A percentile compares a stretch with the other conserved stretches of the same genome.
phyloP scores from a whole-genome alignment of 2,888 invertebrate genomes.

The Tetropium fuscum region DNA sequence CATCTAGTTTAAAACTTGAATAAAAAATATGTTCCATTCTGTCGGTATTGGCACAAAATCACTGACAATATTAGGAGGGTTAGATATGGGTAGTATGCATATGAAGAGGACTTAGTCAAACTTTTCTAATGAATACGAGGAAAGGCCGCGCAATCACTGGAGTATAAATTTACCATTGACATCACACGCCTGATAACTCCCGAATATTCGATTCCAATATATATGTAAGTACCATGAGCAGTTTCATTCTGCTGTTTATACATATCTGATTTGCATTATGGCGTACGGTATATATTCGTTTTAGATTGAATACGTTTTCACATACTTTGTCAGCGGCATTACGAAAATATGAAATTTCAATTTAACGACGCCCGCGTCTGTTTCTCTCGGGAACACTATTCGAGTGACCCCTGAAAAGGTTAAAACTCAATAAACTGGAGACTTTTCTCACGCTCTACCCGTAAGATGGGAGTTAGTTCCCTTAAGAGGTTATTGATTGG shows the following conservation, averaged over 20 bases:
- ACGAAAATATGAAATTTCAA: slow-evolving; percentile 44
- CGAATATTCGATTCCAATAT: slow-evolving; percentile 14
- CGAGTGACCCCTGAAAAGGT: slow-evolving; percentile 48
- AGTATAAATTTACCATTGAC: slow-evolving; percentile 8
- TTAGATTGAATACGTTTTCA: slow-evolving; percentile 10
- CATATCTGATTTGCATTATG: slow-evolving; percentile 12
- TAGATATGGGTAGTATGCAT: too few species aligned
- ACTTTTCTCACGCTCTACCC: slow-evolving; percentile 43
- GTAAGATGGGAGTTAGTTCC: slow-evolving; percentile 41
- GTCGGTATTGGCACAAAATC: too few species aligned
- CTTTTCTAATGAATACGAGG: too few species aligned
- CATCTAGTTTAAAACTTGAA: too few species aligned
- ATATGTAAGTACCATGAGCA: slow-evolving; percentile 1
- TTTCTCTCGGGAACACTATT: slow-evolving; percentile 43
- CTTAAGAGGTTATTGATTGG: slow-evolving; percentile 33
- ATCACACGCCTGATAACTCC: background rate
- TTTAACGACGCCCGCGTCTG: slow-evolving; percentile 42
- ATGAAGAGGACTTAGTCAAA: too few species aligned
- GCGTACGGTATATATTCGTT: slow-evolving; percentile 11
- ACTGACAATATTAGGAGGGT: too few species aligned
- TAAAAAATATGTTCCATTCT: too few species aligned
- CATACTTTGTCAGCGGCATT: slow-evolving; percentile 28
- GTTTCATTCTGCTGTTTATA: slow-evolving; percentile 17
- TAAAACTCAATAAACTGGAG: slow-evolving; percentile 52
- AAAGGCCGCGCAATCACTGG: too few species aligned